Conservation (phyloP, 2,113 vertebrate genomes). For the Hyperoodon ampullatus region DNA sequence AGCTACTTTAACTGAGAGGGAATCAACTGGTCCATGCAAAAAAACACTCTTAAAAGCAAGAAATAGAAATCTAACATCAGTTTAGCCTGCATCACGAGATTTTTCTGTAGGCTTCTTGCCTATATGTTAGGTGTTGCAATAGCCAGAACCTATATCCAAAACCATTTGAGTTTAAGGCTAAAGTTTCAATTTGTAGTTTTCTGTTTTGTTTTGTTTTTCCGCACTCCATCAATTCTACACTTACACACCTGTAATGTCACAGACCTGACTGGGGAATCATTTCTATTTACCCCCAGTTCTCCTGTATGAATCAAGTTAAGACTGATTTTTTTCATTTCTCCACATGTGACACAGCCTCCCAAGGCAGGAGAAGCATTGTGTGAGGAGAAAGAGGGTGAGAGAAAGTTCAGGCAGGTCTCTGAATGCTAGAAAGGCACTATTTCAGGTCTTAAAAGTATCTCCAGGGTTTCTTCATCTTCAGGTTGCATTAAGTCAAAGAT, state of each 20-base stretch:
- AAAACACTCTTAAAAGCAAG: not conserved
- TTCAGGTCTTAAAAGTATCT: slow-evolving; percentile 35
- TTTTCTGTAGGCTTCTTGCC: not conserved
- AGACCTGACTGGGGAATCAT: not conserved
- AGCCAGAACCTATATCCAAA: not conserved
- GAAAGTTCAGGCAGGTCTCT: slow-evolving; percentile 48
- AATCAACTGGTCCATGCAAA: not conserved
- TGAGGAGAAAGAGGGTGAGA: slow-evolving; percentile 7
- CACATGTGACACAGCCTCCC: not conserved
- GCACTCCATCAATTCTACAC: not conserved
- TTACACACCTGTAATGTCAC: not conserved
- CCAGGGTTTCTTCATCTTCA: slow-evolving; percentile 46
- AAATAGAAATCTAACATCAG: not conserved
- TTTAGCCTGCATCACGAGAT: not conserved
- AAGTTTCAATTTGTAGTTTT: not conserved
- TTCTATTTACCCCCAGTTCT: not conserved
- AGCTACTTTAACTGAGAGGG: not conserved
- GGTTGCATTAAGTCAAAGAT: slow-evolving; percentile 65
- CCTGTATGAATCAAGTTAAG: not conserved
- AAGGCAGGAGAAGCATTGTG: not conserved
- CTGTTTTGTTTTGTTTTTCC: not conserved
- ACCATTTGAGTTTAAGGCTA: not conserved
- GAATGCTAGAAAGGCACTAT: slow-evolving; percentile 22
- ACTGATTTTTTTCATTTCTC: not conserved
- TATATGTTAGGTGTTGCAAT: not conserved